phyloP scores from a whole-genome alignment of 1,140 invertebrate species.

The Temnothorax curvispinosus region DNA sequence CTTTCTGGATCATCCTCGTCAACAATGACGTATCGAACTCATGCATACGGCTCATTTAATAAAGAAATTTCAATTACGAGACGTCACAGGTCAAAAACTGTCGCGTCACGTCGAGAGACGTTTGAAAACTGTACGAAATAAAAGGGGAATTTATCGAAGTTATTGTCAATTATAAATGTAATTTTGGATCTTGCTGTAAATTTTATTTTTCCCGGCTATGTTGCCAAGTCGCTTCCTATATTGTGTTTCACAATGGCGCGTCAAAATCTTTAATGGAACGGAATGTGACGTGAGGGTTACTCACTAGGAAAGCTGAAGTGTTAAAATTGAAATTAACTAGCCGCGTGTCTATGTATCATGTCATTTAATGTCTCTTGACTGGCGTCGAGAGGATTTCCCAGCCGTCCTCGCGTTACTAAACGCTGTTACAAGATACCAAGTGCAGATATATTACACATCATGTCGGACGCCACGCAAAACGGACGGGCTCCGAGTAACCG shows the following conservation, averaged over 20 bases:
- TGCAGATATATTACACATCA: conserved; percentile 51
- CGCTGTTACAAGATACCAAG: conserved; percentile 45
- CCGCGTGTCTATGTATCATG: not conserved
- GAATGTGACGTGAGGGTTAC: not conserved
- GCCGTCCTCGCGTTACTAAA: conserved; percentile 56
- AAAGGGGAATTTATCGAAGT: too few species aligned
- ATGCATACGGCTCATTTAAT: not conserved
- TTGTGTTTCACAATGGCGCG: too few species aligned
- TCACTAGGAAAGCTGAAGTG: conserved; percentile 14
- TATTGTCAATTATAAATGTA: conserved; percentile 1
- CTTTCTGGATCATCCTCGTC: not conserved
- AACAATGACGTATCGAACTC: not conserved
- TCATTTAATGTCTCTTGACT: conserved; percentile 44
- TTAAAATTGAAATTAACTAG: conserved; percentile 51
- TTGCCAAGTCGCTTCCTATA: not conserved
- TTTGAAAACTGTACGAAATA: not conserved
- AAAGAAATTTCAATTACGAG: not conserved
- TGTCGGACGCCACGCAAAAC: conserved; percentile 43
- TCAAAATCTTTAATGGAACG: conserved; percentile 17
- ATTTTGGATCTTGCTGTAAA: not conserved
- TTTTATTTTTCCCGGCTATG: not conserved
- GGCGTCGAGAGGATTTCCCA: conserved; percentile 41
- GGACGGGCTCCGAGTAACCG: not conserved
- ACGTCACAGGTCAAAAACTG: not conserved
- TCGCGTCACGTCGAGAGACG: not conserved